phyloP scores from a whole-genome alignment of 1,140 invertebrate species.

The Oncopeltus fasciatus region DNA sequence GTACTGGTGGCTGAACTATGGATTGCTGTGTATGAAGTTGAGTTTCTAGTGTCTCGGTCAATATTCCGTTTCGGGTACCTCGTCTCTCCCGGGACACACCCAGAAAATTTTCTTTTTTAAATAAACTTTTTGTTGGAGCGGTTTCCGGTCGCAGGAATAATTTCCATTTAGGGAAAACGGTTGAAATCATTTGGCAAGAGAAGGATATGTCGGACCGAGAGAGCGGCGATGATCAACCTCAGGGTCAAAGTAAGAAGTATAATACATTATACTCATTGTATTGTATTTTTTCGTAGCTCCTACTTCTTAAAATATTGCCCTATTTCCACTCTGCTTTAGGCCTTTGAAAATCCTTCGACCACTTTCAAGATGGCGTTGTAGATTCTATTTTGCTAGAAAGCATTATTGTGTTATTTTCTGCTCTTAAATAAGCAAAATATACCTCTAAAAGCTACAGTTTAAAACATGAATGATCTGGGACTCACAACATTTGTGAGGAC shows the following conservation, averaged over 20 bases:
- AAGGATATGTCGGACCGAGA: conserved; percentile 34
- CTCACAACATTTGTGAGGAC: too few relatives aligned
- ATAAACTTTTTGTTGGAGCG: not conserved
- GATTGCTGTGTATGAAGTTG: not conserved
- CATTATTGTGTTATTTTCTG: conserved; percentile 1
- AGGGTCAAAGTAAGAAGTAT: conserved; percentile 30
- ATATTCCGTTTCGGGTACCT: not conserved
- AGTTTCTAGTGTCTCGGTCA: not conserved
- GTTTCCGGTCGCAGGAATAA: conserved; percentile 23
- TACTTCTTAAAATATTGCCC: too few relatives aligned
- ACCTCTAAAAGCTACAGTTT: too few relatives aligned
- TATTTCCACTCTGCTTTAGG: not conserved
- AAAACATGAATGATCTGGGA: too few relatives aligned
- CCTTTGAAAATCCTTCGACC: conserved; percentile 6
- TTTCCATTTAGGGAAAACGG: conserved; percentile 23
- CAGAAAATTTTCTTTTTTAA: not conserved
- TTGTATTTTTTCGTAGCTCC: not conserved
- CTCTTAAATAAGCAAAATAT: too few relatives aligned
- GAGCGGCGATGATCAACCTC: conserved; percentile 35
- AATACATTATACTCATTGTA: not conserved
- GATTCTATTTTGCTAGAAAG: not conserved
- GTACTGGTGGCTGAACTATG: conserved; percentile 9
- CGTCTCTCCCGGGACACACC: not conserved
- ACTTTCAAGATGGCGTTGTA: conserved; percentile 16
- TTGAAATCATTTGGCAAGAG: conserved; percentile 27